Evolutionary conservation across 2,888 invertebrate species (phyloP).

Genomic region (Andrena flavipes): DNA sequence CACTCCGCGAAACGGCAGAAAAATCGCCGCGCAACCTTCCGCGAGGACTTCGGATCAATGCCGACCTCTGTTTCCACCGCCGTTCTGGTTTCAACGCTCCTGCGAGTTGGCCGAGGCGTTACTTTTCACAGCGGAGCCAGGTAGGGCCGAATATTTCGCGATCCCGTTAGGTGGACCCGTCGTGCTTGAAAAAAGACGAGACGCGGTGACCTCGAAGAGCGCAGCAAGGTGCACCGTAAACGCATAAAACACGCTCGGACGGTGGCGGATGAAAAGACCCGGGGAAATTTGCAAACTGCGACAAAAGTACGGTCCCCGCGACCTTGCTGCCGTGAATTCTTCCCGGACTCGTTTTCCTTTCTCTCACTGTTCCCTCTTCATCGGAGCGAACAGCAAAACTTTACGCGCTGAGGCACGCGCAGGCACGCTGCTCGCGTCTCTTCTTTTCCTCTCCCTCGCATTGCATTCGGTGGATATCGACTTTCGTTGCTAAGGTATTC

Average conservation of each 20-base stretch:
- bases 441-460: background rate
- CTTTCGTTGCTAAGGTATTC: conserved; percentile 23
- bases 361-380: background rate
- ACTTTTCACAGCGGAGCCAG: conserved; percentile 58
- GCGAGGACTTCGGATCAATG: conserved; percentile 14
- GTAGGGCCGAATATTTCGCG: conserved; percentile 65
- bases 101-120: conserved; percentile 12
- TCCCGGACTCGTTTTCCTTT: conserved; percentile 3
- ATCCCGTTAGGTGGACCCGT: conserved; percentile 69
- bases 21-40: conserved; percentile 25
- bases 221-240: conserved; percentile 68
- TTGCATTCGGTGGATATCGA: conserved; percentile 23
- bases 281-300: conserved; percentile 65
- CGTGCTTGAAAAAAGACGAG: conserved; percentile 45
- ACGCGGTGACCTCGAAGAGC: conserved; percentile 63
- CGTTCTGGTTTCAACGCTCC: conserved; percentile 29
- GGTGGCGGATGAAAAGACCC: conserved; percentile 25
- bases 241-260: conserved; percentile 70
- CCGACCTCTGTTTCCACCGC: background rate
- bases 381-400: conserved; percentile 18
- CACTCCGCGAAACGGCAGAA: conserved; percentile 31
- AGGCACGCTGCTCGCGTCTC: background rate
- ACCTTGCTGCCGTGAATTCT: conserved; percentile 66
- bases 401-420: conserved; percentile 13
- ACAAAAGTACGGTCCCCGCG: conserved; percentile 71